Base-by-base conservation (phyloP, 1,140 invertebrate genomes). In the Eupristina koningsbergeri region DNA sequence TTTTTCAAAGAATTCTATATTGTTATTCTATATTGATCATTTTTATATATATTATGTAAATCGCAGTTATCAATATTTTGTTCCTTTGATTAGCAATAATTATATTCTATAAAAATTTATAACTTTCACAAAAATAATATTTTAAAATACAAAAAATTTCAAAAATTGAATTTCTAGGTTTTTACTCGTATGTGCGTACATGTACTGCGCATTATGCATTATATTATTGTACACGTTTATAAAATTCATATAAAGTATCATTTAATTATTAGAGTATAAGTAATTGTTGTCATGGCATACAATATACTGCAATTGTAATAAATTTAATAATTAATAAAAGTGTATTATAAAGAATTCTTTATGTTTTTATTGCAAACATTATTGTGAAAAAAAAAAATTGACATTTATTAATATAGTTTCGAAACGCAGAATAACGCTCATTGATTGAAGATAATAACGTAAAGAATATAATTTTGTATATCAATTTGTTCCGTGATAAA, bases 191-290 rank as follows among this genome's bases (percentile, higher is more conserved):
- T 50, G 80, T 26, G 58, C 47, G 67, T 73, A 64, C 50, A 39
- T 45, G 36, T 74, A 29, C 13, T 67, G 73, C n/a, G 73, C 58
- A 22, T 64, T 75, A 47, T 29, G 26, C 64, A 78, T 45, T 77
- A 58, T 47, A 53, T 63, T 31, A 69, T 71, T 71, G 47, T 80
- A 45, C 29, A 71, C 36, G 77, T 53, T 53, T 80, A 73, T 9
- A 76, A 75, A 69, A 76, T 75, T 19, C 31, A 26, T 76, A 50
- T 71, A 75, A 74, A 64, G 80, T 45, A 83, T 69, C 7, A 29
- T 53, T 47, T n/a, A 76, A n/a, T n/a, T n/a, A n/a, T 82, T 47
- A 69, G 34, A 53, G 22, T 77, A 29, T 26, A 53, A 69, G 74
- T 29, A 71, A 77, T 71, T 69, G 31, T 31, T 50, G 61, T 84